Evolutionary conservation across 1,140 invertebrate genomes (phyloP).

Genomic region (silkworm (Bombyx mori)): DNA sequence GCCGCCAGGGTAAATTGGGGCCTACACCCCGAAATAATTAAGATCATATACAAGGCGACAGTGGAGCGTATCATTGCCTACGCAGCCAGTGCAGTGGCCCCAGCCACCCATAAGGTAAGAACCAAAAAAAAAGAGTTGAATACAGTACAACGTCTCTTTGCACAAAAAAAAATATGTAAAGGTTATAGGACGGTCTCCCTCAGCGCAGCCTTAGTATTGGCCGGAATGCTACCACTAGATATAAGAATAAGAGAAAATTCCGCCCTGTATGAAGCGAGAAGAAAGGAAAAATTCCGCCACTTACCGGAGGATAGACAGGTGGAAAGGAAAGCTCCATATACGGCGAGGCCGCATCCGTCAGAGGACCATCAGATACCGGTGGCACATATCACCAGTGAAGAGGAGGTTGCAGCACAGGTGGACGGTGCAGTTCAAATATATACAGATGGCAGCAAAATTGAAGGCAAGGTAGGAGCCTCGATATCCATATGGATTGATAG

Average conservation of each 20-base stretch:
- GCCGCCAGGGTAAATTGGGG: slow-evolving; percentile 1
- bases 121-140: background rate
- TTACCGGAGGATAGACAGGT: background rate
- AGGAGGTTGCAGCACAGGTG: background rate
- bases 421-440: background rate
- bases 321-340: background rate
- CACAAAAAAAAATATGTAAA: background rate
- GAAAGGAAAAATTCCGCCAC: background rate
- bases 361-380: background rate
- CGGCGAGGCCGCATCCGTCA: background rate
- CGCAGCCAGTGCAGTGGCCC: slow-evolving; percentile 5
- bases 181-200: slow-evolving; percentile 1
- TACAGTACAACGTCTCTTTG: background rate
- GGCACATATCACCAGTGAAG: background rate
- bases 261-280: background rate
- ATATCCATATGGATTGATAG: background rate
- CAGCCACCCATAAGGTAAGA: background rate
- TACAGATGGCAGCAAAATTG: slow-evolving; percentile 3
- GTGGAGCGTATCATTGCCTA: slow-evolving; percentile 9
- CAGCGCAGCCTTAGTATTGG: background rate
- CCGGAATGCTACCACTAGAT: background rate
- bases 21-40: slow-evolving; percentile 1
- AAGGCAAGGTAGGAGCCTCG: background rate
- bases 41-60: slow-evolving; percentile 3
- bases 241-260: background rate